Evolutionary conservation across 1,140 invertebrate species (phyloP).

Genomic region (Mylabris phalerata): DNA sequence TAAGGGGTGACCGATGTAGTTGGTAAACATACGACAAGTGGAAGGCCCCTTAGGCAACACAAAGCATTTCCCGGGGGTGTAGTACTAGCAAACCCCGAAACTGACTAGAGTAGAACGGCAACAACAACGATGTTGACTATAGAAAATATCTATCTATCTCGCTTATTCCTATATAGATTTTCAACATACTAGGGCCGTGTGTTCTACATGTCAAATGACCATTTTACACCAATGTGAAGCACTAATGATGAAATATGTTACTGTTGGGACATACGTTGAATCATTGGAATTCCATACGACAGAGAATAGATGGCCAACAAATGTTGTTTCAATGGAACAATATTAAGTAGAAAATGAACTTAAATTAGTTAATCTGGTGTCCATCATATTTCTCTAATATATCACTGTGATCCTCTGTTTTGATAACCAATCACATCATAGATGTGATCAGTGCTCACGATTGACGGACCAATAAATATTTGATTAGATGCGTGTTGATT

Average conservation of each 20-base stretch:
- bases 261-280: constrained; percentile 24
- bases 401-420: not conserved
- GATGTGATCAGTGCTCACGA: constrained; percentile 19
- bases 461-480: constrained; percentile 9
- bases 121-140: not conserved
- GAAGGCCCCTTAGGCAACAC: constrained; percentile 11
- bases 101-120: not conserved
- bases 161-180: not conserved
- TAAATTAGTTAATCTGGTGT: not conserved
- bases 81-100: constrained; percentile 11
- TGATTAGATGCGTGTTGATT: constrained; percentile 19
- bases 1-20: constrained; percentile 3
- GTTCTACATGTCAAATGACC: constrained; percentile 44
- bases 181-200: constrained; percentile 16
- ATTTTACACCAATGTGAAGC: constrained; percentile 41
- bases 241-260: constrained; percentile 44
- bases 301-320: constrained; percentile 19
- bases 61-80: constrained; percentile 21
- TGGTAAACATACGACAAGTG: constrained; percentile 16
- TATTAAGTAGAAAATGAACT: constrained; percentile 3
- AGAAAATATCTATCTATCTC: no score
- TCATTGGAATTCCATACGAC: constrained; percentile 18
- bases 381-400: not conserved
- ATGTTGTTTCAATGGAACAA: constrained; percentile 6
- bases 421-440: constrained; percentile 21